Base-by-base conservation (phyloP, 1,140 invertebrate genomes). In the Eriosoma lanigerum region DNA sequence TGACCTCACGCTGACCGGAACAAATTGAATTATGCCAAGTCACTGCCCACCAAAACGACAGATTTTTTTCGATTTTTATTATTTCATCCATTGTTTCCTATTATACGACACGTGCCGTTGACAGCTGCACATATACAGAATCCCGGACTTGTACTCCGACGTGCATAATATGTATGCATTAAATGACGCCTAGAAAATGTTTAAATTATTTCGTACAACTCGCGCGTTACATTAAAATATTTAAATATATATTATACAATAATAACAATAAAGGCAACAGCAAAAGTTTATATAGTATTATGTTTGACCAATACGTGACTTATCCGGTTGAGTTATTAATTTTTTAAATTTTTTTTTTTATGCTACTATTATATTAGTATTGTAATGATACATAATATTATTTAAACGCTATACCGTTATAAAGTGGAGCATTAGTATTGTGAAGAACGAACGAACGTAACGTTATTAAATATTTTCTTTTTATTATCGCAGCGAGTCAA, bases 21-120 rank as follows among this genome's bases (percentile, higher is more conserved):
- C 75, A 78, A 78, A 78, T 78, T 46, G 75, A 78, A 78, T 78
- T 48, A 78, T 62, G 75, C 75, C 75, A 32, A 78, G 56, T 78
- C 75, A 60, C 75, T 62, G 75, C 75, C 75, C 75, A 48, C 75
- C 75, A 38, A n/a, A 56, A 56, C 29, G 50, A 54, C 73, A 56
- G 52, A 76, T 76, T 76, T 56, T 58, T 75, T 75, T 75, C 58
- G 24, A 9, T n/a, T 48, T 26, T 38, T 19, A 38, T 24, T 75
- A n/a, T 75, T 56, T 21, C 50, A 50, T 52, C 50, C 12, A 50
- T 21, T 66, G 62, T 66, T 66, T 66, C 17, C 26, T 19, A 44
- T 38, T 29, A 6, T 10, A 58, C 29, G 72, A 75, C 72, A 75
- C 72, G 72, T 75, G 72, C 72, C 72, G 72, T 58, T 75, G 72